Percentiles rank a stretch among this genome's conserved stretches.
Conservation (phyloP, 2,888 invertebrate species). For the Tineola bisselliella region DNA sequence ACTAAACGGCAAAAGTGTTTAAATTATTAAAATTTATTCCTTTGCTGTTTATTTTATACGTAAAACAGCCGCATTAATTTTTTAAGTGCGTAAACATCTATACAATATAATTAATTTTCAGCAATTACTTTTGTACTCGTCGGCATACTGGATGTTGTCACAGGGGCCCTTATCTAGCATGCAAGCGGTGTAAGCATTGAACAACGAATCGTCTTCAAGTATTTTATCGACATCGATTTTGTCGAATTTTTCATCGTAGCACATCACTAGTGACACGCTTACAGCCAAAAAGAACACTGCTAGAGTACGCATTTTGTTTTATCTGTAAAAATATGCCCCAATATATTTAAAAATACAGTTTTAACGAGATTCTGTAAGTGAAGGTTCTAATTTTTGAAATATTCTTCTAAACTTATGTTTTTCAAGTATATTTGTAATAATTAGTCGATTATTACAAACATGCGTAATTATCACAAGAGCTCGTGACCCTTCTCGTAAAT, state of each 20-base stretch:
- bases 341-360: too few species aligned
- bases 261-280: conserved; percentile 26
- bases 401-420: too few species aligned
- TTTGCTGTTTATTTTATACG: too few species aligned
- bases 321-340: conserved; percentile 3
- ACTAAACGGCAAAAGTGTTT: too few species aligned
- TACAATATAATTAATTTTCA: background rate
- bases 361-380: too few species aligned
- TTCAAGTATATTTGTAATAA: too few species aligned
- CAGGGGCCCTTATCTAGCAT: conserved; percentile 49
- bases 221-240: conserved; percentile 48
- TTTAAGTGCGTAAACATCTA: background rate
- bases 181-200: conserved; percentile 37
- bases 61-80: too few species aligned
- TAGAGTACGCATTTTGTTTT: background rate
- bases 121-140: conserved; percentile 43
- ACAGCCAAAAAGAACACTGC: conserved; percentile 17
- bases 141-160: conserved; percentile 30
- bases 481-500: too few species aligned
- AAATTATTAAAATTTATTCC: too few species aligned
- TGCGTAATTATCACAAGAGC: too few species aligned
- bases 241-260: conserved; percentile 47
- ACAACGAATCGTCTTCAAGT: conserved; percentile 34
- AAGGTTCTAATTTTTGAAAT: too few species aligned
- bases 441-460: too few species aligned